Conservation (phyloP, 2,113 vertebrate genomes). For the Crotalus viridis region DNA sequence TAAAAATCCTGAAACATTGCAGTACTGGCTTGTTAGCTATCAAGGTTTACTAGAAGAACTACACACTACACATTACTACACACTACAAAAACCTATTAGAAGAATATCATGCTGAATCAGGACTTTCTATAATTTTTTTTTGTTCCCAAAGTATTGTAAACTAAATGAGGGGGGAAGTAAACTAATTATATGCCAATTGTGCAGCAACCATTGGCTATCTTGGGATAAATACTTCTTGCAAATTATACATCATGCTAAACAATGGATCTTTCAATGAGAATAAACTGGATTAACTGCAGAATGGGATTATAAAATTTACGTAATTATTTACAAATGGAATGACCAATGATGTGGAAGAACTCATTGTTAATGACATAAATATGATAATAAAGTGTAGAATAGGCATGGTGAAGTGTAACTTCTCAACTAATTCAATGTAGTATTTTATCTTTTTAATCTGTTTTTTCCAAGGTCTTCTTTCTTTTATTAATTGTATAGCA, state of each 20-base stretch:
- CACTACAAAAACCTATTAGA: not conserved
- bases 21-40: not conserved
- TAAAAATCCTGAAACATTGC: not conserved
- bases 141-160: not conserved
- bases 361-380: not conserved
- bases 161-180: not conserved
- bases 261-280: not conserved
- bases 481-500: not conserved
- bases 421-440: not conserved
- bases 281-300: not conserved
- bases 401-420: not conserved
- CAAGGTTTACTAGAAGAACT: not conserved
- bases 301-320: not conserved
- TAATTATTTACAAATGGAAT: not conserved
- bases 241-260: not conserved
- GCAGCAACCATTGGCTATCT: not conserved
- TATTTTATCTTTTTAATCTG: not conserved
- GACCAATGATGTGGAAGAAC: not conserved
- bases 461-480: not conserved
- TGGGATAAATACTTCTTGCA: not conserved
- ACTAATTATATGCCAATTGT: not conserved
- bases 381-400: not conserved
- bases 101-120: not conserved
- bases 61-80: not conserved
- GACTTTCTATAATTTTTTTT: not conserved